Evolutionary conservation across 1,140 invertebrate species (phyloP).

Genomic region (Portunus trituberculatus): DNA sequence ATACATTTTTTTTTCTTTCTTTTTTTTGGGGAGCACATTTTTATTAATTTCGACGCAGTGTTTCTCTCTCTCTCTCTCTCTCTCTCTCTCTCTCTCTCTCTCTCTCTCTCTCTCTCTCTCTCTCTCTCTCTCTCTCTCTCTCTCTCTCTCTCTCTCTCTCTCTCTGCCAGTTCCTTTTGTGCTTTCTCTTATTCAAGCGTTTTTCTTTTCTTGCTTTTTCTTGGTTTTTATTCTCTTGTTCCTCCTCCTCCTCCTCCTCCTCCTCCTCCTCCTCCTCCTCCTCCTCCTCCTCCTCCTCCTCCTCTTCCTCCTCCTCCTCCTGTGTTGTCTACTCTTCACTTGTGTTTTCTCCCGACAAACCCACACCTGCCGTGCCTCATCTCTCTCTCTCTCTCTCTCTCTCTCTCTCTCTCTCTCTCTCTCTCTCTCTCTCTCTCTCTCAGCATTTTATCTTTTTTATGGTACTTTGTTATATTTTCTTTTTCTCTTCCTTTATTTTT

Average conservation of each 20-base stretch:
- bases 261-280: not conserved
- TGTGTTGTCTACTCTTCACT: not conserved
- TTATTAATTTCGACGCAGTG: not conserved
- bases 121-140: conserved; percentile 2
- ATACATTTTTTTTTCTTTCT: not conserved
- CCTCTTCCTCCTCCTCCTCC: not conserved
- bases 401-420: not conserved
- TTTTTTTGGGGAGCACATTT: not conserved
- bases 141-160: not conserved
- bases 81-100: conserved; percentile 22
- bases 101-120: conserved; percentile 26
- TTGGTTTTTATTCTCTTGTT: not conserved
- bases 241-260: not conserved
- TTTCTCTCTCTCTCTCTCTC: not conserved
- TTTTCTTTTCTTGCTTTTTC: no score
- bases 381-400: not conserved
- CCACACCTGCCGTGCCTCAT: not conserved
- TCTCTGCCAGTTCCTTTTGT: no score
- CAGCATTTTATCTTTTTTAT: no score
- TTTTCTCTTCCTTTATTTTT: not conserved
- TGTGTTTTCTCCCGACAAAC: no score
- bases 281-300: not conserved
- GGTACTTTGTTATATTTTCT: no score
- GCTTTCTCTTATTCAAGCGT: no score
- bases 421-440: not conserved